These are phyloP conservation scores for Drosophila teissieri DNA, from an alignment of 1,140 invertebrate species.

Conservation along the genomic window DNA sequence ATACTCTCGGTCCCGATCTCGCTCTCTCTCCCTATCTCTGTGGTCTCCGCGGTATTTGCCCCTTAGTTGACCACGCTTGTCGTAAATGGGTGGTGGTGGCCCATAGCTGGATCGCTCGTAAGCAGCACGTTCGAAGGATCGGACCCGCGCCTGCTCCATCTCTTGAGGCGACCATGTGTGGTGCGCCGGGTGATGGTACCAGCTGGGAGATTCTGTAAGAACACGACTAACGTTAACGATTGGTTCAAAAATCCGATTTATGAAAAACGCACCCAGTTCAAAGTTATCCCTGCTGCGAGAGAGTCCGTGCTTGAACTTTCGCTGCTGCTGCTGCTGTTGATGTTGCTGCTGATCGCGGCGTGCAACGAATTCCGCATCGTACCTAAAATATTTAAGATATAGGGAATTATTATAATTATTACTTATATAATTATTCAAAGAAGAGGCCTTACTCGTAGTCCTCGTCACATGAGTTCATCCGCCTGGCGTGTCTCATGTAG, in stretches of 20 bases:
- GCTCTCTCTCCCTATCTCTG: conserved; percentile 49
- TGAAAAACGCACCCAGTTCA: conserved; percentile 58
- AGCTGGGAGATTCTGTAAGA: conserved; percentile 73
- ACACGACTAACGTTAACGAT: rapidly evolving
- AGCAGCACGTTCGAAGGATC: conserved; percentile 78
- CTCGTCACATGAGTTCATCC: conserved; percentile 85
- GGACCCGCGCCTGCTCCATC: conserved; percentile 71
- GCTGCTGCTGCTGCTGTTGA: conserved; percentile 47
- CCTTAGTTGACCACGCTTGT: conserved; percentile 70
- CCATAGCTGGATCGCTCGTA: conserved; percentile 83
- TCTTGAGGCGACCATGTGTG: conserved; percentile 84
- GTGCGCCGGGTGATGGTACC: conserved; percentile 80
- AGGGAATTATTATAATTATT: too few relatives aligned
- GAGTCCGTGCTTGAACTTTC: conserved; percentile 77
- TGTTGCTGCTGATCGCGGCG: conserved; percentile 69
- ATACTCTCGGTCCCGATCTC: conserved; percentile 66
- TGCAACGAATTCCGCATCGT: conserved; percentile 75
- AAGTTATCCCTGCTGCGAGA: conserved; percentile 81
- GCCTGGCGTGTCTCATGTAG: conserved; percentile 77
- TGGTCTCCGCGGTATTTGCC: conserved; percentile 64
- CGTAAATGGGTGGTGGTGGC: conserved; percentile 77
- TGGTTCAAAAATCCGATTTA: rapidly evolving
- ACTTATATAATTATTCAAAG: too few relatives aligned
- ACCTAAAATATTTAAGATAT: conserved; percentile 37
- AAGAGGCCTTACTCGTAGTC: conserved; percentile 85